A percentile compares a stretch with the other conserved stretches of the same genome.
These are phyloP conservation scores for Etheostoma spectabile DNA, from an alignment of 2,113 vertebrate genomes.

Conservation along the genomic window DNA sequence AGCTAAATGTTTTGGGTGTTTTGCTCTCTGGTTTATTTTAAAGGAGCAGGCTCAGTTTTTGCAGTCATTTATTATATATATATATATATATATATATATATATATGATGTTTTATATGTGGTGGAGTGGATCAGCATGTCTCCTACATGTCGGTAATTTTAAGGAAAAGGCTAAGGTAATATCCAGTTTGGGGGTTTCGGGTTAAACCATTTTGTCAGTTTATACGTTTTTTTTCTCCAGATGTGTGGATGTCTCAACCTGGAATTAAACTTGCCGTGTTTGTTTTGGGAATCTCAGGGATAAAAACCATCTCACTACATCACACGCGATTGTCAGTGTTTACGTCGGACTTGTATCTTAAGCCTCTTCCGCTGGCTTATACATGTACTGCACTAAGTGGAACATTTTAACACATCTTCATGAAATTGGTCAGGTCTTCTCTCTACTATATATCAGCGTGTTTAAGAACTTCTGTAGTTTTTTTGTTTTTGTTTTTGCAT, in stretches of 20 bases:
- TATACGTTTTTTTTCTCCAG: no score
- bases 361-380: neutral
- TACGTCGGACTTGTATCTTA: neutral
- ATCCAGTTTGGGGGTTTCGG: neutral
- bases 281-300: conserved; percentile 28
- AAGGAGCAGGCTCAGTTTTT: neutral
- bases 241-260: neutral
- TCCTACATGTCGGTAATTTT: neutral
- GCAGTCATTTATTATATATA: neutral
- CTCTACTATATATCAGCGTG: neutral
- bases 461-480: neutral
- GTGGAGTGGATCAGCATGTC: neutral
- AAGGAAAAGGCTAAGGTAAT: neutral
- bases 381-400: neutral
- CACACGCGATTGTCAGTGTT: neutral
- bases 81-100: no score
- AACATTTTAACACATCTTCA: neutral
- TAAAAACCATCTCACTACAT: conserved; percentile 1
- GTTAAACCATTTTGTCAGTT: neutral
- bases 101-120: neutral
- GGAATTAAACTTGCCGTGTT: neutral
- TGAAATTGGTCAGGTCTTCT: neutral
- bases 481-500: no score
- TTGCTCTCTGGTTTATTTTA: neutral
- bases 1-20: neutral